These are phyloP conservation scores for Oligia latruncula DNA, from an alignment of 2,888 invertebrate species.

Conservation along the genomic window DNA sequence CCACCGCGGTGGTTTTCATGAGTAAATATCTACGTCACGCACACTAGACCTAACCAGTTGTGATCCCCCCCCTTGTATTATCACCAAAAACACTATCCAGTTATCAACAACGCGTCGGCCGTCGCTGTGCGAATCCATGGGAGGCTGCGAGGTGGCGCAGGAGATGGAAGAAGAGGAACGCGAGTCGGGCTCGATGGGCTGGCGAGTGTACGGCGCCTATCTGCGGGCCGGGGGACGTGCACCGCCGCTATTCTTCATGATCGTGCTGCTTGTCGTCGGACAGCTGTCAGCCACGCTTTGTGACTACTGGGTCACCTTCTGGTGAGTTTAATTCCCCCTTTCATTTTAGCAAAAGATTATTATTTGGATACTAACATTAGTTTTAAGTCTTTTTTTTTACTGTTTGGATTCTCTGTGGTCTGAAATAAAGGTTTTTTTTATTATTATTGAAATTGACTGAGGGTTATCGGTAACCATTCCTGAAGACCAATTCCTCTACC, in stretches of 20 bases:
- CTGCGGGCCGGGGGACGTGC: constrained; percentile 90
- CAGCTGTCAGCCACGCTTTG: constrained; percentile 92
- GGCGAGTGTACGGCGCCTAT: constrained; percentile 91
- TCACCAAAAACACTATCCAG: constrained; percentile 66
- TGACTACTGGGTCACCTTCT: constrained; percentile 94
- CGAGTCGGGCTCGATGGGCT: constrained; percentile 91
- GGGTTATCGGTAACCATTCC: background rate
- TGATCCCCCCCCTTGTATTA: background rate
- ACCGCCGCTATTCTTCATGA: constrained; percentile 87
- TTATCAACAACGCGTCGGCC: constrained; percentile 86
- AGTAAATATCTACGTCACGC: no score
- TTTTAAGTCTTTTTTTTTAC: background rate
- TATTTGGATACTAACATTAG: background rate
- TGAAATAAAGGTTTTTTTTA: background rate
- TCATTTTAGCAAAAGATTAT: background rate
- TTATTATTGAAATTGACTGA: background rate
- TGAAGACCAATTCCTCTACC: background rate
- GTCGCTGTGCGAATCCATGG: constrained; percentile 86
- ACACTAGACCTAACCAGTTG: background rate
- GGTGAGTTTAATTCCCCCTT: constrained; percentile 82
- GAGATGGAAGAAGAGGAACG: constrained; percentile 91
- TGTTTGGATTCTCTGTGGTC: background rate
- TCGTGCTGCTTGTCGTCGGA: constrained; percentile 90
- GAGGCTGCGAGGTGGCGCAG: constrained; percentile 85
- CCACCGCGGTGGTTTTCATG: background rate